phyloP scores from a whole-genome alignment of 2,797 vertebrate species.

The Oreochromis grahami region DNA sequence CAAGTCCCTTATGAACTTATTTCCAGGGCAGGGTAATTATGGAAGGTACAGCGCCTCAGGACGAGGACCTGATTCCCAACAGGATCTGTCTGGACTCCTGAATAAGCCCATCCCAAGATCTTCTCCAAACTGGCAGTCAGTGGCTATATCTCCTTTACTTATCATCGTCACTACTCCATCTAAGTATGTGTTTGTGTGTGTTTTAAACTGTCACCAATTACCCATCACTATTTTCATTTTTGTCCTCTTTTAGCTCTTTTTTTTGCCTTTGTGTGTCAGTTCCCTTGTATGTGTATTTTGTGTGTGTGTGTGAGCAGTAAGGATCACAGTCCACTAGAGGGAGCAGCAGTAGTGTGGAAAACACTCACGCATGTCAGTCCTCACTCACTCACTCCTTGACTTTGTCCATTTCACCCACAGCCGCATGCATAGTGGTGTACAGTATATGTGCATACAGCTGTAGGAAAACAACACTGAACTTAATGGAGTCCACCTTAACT shows the following conservation, averaged over 20 bases:
- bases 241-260: not conserved
- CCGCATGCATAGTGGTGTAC: slow-evolving; percentile 3
- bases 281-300: not conserved
- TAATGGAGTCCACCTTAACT: slow-evolving; percentile 66
- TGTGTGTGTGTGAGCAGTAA: slow-evolving; percentile 36
- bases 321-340: slow-evolving; percentile 73
- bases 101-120: slow-evolving; percentile 36
- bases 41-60: slow-evolving; percentile 64
- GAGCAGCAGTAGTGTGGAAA: slow-evolving; percentile 74
- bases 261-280: not conserved
- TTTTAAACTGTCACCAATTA: not conserved
- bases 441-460: slow-evolving; percentile 45
- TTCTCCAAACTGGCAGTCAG: slow-evolving; percentile 41
- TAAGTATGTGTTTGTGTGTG: not conserved
- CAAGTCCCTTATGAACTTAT: slow-evolving; percentile 66
- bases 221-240: not conserved
- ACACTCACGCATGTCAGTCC: slow-evolving; percentile 31
- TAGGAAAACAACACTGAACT: slow-evolving; percentile 57
- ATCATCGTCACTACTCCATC: not conserved
- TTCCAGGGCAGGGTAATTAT: slow-evolving; percentile 69
- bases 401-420: slow-evolving; percentile 26
- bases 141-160: not conserved
- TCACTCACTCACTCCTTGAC: slow-evolving; percentile 33
- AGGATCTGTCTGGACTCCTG: slow-evolving; percentile 55
- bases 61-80: slow-evolving; percentile 58